Percentiles rank a stretch among this genome's conserved stretches.
Evolutionary conservation across 2,113 vertebrate genomes (phyloP).

Genomic region (Corythornis madagascariensis): DNA sequence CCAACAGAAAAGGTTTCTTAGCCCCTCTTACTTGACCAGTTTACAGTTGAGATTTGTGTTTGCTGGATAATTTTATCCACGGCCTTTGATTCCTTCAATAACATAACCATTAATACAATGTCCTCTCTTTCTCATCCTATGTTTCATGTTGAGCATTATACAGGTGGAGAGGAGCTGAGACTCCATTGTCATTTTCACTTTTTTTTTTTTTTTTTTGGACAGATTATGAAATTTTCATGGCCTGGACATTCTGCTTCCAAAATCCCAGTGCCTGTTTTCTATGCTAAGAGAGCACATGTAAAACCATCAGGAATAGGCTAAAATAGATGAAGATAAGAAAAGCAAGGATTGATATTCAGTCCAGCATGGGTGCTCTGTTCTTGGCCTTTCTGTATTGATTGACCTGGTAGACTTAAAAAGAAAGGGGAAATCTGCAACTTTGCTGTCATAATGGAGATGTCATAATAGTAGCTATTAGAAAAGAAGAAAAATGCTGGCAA

Average conservation of each 20-base stretch:
- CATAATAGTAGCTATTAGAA: background rate
- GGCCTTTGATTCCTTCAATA: background rate
- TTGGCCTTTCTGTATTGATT: background rate
- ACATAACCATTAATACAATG: background rate
- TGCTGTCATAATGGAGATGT: background rate
- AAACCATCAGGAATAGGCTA: background rate
- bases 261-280: background rate
- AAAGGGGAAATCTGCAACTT: background rate
- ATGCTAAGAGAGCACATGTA: background rate
- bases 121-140: background rate
- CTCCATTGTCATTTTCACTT: background rate
- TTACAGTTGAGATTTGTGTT: slow-evolving; percentile 26
- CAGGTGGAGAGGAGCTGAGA: background rate
- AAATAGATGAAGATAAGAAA: background rate
- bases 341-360: background rate
- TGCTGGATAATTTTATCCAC: background rate
- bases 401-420: background rate
- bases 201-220: background rate
- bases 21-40: slow-evolving; percentile 40
- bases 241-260: background rate
- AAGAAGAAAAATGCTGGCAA: background rate
- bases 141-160: background rate
- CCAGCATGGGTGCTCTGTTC: background rate
- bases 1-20: slow-evolving; percentile 52
- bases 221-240: background rate